Percentiles rank a stretch among this genome's conserved stretches.
These are phyloP conservation scores for Bubo bubo DNA, from an alignment of 2,113 vertebrate species.

Conservation along the genomic window DNA sequence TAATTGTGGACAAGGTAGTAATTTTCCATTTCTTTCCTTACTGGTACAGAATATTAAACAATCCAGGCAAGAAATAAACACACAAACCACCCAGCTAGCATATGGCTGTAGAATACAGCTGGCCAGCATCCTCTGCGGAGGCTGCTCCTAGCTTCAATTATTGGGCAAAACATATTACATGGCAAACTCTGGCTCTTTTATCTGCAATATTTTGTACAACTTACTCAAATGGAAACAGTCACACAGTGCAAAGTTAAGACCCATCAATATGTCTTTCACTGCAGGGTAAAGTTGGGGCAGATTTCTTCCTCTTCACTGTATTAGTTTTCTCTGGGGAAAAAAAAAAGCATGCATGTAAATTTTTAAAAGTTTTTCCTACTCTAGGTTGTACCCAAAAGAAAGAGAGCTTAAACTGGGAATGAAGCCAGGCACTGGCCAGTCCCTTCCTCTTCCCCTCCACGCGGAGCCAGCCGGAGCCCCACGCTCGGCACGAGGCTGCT, in stretches of 20 bases:
- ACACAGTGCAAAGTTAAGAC: not conserved
- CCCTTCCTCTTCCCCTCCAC: not conserved
- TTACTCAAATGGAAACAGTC: not conserved
- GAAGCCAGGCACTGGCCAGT: not conserved
- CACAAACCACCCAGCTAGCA: not conserved
- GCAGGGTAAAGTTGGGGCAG: not conserved
- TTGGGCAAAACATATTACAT: fast-evolving
- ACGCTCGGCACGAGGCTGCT: not conserved
- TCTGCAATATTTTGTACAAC: not conserved
- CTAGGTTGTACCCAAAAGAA: not conserved
- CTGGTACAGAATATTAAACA: not conserved
- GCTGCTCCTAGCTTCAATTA: not conserved
- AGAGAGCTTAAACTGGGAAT: not conserved
- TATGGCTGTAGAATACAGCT: not conserved
- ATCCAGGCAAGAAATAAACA: not conserved
- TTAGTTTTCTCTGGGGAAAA: not conserved
- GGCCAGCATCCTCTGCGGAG: not conserved
- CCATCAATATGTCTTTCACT: not conserved
- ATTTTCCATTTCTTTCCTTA: not conserved
- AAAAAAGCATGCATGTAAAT: not conserved
- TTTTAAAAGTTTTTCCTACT: not conserved
- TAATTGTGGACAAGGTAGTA: not conserved
- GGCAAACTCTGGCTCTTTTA: not conserved
- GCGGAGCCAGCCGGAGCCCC: not conserved
- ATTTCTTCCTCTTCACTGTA: not conserved